Base-by-base conservation (phyloP, 2,888 invertebrate species). In the Drosophila leonis region DNA sequence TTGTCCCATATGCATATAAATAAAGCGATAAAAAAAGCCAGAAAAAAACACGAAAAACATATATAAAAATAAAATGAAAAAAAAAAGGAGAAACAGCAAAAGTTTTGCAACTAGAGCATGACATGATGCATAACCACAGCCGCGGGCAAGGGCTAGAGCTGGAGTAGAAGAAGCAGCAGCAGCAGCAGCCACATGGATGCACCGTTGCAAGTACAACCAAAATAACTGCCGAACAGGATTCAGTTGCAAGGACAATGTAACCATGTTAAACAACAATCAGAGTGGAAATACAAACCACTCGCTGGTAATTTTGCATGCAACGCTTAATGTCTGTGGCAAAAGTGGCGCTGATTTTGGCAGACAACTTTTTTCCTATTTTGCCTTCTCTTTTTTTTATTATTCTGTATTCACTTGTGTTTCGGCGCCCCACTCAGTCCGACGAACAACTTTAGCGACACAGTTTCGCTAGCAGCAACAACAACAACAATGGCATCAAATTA, bases 241-340 rank as follows among this genome's bases (percentile, higher is more conserved):
- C 83, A 83, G 80, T 83, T 88, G 85, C 87, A 89, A 88, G 87
- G 87, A 88, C 87, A 89, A 85, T 86, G 78, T 82, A 87, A 82
- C 83, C 86, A 82, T 88, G 85, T 88, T 86, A 77, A 88, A 88
- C 83, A 90, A 82, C 90, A 91, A 90, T 90, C 86, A 88, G 83
- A 90, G 84, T 90, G 84, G 83, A 85, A 89, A 89, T 88, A 80
- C 89, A 79, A 87, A 90, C 84, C 88, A 88, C 87, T 88, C 78
- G 88, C 71, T 89, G 89, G 89, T 85, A 90, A 90, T 90, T 88
- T 91, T 90, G 90, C 91, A 90, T 90, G 91, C 89, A 90, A 82
- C 84, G 86, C 86, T 90, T 89, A 90, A 90, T 90, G 85, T 81
- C 83, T 85, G 83, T 84, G 88, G 84, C 86, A 79, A 84, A 83